A percentile compares a stretch with the other conserved stretches of the same genome.
These are phyloP conservation scores for Achlya flavicornis DNA, from an alignment of 2,888 invertebrate species.

Conservation along the genomic window DNA sequence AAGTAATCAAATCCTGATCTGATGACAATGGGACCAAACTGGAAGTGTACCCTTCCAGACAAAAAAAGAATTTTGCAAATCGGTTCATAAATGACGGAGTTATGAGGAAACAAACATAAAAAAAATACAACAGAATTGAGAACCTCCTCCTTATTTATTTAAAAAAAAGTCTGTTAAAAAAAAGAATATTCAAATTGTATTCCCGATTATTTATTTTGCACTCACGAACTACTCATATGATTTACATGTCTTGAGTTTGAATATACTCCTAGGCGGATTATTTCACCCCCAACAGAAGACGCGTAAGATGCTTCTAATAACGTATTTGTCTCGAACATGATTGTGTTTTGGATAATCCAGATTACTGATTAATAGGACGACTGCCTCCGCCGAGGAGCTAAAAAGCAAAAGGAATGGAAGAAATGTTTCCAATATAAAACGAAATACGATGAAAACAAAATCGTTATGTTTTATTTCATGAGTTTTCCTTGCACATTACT, in stretches of 20 bases:
- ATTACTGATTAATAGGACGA: conserved; percentile 60
- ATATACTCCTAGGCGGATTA: conserved; percentile 39
- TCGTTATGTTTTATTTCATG: conserved; percentile 22
- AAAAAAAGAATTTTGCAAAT: no score
- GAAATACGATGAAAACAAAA: conserved; percentile 20
- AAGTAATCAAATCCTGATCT: no score
- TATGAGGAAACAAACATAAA: no score
- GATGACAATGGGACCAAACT: no score
- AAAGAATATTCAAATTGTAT: neutral
- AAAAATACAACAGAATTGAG: no score
- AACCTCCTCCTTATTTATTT: no score
- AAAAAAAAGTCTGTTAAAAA: no score
- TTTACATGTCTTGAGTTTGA: conserved; percentile 24
- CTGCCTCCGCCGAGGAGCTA: conserved; percentile 23
- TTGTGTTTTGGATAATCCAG: conserved; percentile 68
- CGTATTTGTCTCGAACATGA: conserved; percentile 58
- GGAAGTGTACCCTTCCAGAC: no score
- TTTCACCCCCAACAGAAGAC: conserved; percentile 8
- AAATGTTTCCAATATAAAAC: conserved; percentile 14
- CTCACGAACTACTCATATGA: conserved; percentile 10
- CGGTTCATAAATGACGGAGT: no score
- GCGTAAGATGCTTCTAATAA: conserved; percentile 52
- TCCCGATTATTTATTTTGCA: neutral
- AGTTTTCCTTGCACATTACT: conserved; percentile 22
- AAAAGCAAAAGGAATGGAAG: conserved; percentile 18